phyloP scores from a whole-genome alignment of 2,113 vertebrate genomes.

The Apteryx owenii region DNA sequence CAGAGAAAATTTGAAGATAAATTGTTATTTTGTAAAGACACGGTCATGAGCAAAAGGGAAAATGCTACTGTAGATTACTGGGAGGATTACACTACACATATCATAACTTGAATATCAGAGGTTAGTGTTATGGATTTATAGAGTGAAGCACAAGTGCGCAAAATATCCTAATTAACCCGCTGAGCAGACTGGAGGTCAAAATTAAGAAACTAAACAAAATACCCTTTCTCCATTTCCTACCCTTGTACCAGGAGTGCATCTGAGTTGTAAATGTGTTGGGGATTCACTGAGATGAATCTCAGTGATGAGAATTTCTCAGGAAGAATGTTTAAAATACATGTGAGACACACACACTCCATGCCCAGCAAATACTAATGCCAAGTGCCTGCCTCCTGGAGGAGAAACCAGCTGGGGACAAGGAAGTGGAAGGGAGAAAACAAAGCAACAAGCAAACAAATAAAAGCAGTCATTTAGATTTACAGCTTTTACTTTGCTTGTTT shows the following conservation, averaged over 20 bases:
- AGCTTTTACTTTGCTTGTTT: conserved; percentile 68
- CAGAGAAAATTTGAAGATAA: background rate
- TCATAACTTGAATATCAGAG: background rate
- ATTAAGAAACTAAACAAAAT: background rate
- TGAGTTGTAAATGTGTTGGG: background rate
- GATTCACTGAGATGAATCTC: background rate
- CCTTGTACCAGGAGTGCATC: background rate
- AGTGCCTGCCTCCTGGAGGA: conserved; percentile 27
- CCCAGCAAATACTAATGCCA: conserved; percentile 10
- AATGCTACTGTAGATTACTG: background rate
- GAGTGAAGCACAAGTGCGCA: background rate
- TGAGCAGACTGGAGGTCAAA: background rate
- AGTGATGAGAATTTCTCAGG: background rate
- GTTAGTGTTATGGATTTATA: background rate
- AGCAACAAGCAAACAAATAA: conserved; percentile 47
- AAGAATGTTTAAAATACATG: background rate
- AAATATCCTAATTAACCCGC: background rate
- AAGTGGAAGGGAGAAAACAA: conserved; percentile 42
- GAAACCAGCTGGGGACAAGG: conserved; percentile 40
- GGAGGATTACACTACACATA: background rate
- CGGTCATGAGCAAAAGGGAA: background rate
- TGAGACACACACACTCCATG: background rate
- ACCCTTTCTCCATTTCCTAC: background rate
- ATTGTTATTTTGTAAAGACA: background rate
- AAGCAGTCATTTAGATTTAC: conserved; percentile 55